These are phyloP conservation scores for Drosophila repleta DNA, from an alignment of 1,140 invertebrate species.

Conservation along the genomic window DNA sequence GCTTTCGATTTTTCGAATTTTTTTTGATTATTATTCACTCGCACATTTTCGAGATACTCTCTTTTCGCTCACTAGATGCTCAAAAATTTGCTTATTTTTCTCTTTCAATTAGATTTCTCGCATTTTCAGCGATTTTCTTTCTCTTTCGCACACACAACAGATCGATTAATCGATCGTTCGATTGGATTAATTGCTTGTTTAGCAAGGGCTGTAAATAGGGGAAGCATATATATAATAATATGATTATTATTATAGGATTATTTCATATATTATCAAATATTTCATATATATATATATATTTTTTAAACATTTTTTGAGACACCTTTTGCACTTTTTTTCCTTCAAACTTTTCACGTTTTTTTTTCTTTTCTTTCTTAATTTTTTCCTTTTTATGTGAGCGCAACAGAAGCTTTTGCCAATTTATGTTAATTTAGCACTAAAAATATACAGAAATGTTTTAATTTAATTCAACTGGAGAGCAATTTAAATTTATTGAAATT, in stretches of 20 bases:
- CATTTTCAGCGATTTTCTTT: constrained; percentile 39
- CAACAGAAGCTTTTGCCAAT: constrained; percentile 66
- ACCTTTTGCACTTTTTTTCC: constrained; percentile 31
- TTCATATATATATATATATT: not conserved
- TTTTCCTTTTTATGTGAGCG: constrained; percentile 20
- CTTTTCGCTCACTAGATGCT: constrained; percentile 42
- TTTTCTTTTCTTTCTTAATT: constrained; percentile 22
- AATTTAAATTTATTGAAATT: constrained; percentile 81
- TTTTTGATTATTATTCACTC: no score
- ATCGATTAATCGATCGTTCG: constrained; percentile 8
- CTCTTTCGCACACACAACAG: constrained; percentile 25
- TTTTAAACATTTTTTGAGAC: not conserved
- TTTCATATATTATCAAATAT: not conserved
- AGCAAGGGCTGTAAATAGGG: constrained; percentile 40
- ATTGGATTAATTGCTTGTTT: constrained; percentile 29
- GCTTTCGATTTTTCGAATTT: no score
- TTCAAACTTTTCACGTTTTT: constrained; percentile 18
- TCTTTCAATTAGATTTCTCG: constrained; percentile 19
- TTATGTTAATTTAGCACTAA: constrained; percentile 82
- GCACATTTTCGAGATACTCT: constrained; percentile 50
- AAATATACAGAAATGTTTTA: constrained; percentile 67
- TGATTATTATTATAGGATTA: not conserved
- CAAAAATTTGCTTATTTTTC: not conserved
- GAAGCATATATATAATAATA: not conserved
- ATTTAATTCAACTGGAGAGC: constrained; percentile 79